Evolutionary conservation across 2,797 vertebrate genomes (phyloP).

Genomic region (Pantherophis alleghaniensis): DNA sequence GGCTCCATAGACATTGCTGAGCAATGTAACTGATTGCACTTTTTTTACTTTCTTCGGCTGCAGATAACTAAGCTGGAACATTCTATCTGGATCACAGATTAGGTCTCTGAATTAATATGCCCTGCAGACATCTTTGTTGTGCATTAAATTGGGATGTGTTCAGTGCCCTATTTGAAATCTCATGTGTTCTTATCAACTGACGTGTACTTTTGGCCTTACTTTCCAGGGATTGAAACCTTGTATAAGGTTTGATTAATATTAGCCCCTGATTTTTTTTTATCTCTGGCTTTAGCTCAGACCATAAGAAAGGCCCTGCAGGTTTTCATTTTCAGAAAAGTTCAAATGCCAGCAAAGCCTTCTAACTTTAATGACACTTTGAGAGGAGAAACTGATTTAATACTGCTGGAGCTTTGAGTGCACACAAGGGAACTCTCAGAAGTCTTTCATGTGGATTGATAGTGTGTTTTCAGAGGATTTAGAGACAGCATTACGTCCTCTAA

Average conservation of each 20-base stretch:
- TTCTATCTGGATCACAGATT: not conserved
- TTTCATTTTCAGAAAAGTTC: constrained; percentile 38
- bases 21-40: not conserved
- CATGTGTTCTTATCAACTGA: not conserved
- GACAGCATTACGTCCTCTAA: constrained; percentile 31
- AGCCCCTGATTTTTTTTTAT: constrained; percentile 16
- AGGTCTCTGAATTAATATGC: not conserved
- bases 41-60: not conserved
- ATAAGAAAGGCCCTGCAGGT: constrained; percentile 11
- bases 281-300: constrained; percentile 32
- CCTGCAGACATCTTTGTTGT: not conserved
- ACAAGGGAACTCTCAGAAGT: constrained; percentile 55
- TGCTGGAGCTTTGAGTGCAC: constrained; percentile 25
- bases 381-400: constrained; percentile 53
- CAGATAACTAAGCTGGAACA: not conserved
- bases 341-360: constrained; percentile 29
- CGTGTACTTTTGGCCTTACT: not conserved
- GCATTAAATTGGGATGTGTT: not conserved
- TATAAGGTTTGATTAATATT: constrained; percentile 19
- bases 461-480: constrained; percentile 39
- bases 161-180: not conserved
- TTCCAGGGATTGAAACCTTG: constrained; percentile 13
- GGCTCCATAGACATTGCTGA: not conserved
- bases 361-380: constrained; percentile 37
- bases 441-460: constrained; percentile 42